Conservation (phyloP, 1,140 invertebrate genomes). For the Caenorhabditis remanei region DNA sequence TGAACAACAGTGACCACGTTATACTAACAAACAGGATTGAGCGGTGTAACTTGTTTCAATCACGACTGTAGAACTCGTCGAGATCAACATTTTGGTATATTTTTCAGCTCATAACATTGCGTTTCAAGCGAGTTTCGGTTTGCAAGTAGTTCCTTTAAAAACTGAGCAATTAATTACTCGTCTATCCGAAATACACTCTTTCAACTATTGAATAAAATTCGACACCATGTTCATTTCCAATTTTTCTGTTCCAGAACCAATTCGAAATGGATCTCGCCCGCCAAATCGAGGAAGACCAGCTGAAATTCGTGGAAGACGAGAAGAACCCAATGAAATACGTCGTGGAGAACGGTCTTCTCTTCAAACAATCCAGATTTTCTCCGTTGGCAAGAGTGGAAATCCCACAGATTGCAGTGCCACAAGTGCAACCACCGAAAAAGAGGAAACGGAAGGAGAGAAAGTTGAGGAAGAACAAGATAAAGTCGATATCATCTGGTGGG, state of each 20-base stretch:
- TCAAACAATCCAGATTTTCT: constrained; percentile 17
- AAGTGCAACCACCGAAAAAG: neutral
- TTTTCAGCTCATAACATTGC: too few species aligned
- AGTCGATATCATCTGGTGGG: neutral
- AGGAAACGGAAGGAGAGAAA: neutral
- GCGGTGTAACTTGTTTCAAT: too few species aligned
- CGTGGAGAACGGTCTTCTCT: constrained; percentile 30
- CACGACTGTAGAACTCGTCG: too few species aligned
- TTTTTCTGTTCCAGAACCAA: neutral
- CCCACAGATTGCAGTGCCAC: neutral
- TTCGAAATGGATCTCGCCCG: neutral
- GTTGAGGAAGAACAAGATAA: neutral
- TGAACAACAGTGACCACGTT: too few species aligned
- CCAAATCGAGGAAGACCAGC: constrained; percentile 40
- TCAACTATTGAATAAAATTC: too few species aligned
- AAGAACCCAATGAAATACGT: constrained; percentile 38
- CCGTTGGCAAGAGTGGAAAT: constrained; percentile 33
- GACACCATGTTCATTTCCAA: too few species aligned
- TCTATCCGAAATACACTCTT: too few species aligned
- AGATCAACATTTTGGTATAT: too few species aligned
- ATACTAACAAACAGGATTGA: too few species aligned
- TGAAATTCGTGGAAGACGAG: constrained; percentile 43
- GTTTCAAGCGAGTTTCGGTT: too few species aligned
- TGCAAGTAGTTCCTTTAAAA: too few species aligned
- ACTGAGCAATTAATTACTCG: too few species aligned